A percentile compares a stretch with the other conserved stretches of the same genome.
phyloP scores from a whole-genome alignment of 1,140 invertebrate species.

The Branchinecta lindahli region DNA sequence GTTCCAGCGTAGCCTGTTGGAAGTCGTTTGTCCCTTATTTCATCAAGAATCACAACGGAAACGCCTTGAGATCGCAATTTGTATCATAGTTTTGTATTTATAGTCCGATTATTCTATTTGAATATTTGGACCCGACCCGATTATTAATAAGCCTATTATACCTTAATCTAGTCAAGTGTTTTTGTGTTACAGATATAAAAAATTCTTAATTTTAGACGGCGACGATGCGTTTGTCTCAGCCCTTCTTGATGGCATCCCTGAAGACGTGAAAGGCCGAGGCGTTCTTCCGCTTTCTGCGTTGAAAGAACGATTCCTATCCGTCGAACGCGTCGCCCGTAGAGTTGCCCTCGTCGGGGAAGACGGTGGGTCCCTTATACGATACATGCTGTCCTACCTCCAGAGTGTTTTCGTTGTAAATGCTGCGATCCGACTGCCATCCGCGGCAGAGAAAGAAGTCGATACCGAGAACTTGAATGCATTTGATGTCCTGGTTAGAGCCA shows the following conservation, averaged over 20 bases:
- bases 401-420: conserved; percentile 46
- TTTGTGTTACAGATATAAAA: no score
- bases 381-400: conserved; percentile 76
- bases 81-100: no score
- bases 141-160: no score
- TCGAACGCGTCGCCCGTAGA: conserved; percentile 39
- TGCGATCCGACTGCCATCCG: conserved; percentile 44
- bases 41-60: no score
- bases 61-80: no score
- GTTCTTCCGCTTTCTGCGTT: conserved; percentile 71
- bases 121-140: no score
- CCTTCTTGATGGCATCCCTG: conserved; percentile 57
- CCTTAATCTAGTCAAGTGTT: no score
- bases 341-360: conserved; percentile 68
- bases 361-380: conserved; percentile 55
- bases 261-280: conserved; percentile 54
- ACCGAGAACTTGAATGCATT: conserved; percentile 58
- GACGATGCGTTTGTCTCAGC: conserved; percentile 51
- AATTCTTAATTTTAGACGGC: conserved; percentile 26
- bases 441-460: conserved; percentile 51
- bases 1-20: no score
- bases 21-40: no score
- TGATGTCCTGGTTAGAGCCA: conserved; percentile 68
- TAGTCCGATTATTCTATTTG: no score
- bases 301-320: conserved; percentile 64